These are phyloP conservation scores for Cavia porcellus DNA, from an alignment of 2,113 vertebrate species.

Conservation along the genomic window DNA sequence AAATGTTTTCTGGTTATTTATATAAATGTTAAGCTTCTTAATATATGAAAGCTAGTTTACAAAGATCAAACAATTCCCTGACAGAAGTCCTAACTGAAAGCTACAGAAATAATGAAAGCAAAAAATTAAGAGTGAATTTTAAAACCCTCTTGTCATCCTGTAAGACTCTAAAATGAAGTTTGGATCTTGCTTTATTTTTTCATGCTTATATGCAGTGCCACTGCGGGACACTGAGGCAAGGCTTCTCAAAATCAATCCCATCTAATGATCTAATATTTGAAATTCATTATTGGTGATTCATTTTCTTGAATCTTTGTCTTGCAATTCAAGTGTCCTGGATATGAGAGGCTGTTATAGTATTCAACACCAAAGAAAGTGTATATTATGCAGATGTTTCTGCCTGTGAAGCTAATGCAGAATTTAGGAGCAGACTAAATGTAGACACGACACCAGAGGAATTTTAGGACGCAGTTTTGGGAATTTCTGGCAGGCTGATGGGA, in stretches of 20 bases:
- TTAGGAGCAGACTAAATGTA: no score
- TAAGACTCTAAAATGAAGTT: neutral
- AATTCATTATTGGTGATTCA: neutral
- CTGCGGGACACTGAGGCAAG: neutral
- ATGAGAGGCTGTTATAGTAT: neutral
- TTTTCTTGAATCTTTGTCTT: neutral
- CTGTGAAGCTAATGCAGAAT: no score
- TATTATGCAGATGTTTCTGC: neutral
- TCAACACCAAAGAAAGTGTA: neutral
- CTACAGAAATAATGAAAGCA: slow-evolving; percentile 39
- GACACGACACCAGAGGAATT: no score
- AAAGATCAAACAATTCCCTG: neutral
- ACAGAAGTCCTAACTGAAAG: neutral
- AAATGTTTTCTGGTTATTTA: neutral
- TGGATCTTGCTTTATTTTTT: neutral
- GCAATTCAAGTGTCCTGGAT: neutral
- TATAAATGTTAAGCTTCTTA: neutral
- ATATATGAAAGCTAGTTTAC: neutral
- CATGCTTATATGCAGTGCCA: neutral
- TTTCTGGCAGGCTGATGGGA: no score
- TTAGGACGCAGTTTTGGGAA: no score
- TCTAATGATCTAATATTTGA: neutral
- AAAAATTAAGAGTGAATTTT: neutral
- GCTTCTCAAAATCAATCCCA: neutral
- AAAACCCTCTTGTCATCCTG: neutral